A percentile compares a stretch with the other conserved stretches of the same genome.
Conservation (phyloP, 1,140 invertebrate species). For the Leptinotarsa undecemlineata region DNA sequence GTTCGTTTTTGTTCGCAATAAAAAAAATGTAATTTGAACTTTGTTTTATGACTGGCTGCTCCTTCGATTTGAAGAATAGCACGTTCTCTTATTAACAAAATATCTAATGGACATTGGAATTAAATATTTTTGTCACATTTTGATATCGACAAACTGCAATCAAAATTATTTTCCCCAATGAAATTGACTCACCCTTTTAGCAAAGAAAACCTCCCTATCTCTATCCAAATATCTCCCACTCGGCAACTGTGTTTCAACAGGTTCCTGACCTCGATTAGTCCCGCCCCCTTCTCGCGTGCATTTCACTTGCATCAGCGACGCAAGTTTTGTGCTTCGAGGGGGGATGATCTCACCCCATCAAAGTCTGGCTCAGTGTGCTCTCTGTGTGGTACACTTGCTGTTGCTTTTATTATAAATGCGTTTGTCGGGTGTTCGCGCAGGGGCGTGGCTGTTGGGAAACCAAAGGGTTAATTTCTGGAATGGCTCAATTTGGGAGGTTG, state of each 20-base stretch:
- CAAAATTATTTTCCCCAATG: too few relatives aligned
- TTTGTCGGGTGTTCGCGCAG: slow-evolving; percentile 6
- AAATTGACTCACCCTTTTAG: too few relatives aligned
- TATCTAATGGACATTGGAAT: too few relatives aligned
- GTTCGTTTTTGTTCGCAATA: too few relatives aligned
- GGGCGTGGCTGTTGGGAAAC: background rate
- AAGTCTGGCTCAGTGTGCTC: slow-evolving; percentile 21
- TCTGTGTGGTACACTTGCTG: slow-evolving; percentile 25
- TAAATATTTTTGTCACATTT: too few relatives aligned
- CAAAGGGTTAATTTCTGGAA: background rate
- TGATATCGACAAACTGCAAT: too few relatives aligned
- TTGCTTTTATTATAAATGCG: slow-evolving; percentile 4
- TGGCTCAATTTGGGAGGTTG: background rate
- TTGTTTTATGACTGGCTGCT: too few relatives aligned
- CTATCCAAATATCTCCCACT: background rate
- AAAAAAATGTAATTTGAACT: too few relatives aligned
- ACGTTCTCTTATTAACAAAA: too few relatives aligned
- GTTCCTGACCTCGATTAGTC: slow-evolving; percentile 51
- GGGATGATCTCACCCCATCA: slow-evolving; percentile 25
- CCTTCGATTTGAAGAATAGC: too few relatives aligned
- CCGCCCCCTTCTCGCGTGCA: slow-evolving; percentile 41
- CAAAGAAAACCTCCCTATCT: background rate
- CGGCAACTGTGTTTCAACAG: slow-evolving; percentile 29
- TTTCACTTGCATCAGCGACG: slow-evolving; percentile 38
- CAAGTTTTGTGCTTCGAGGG: slow-evolving; percentile 17